Evolutionary conservation across 2,888 invertebrate species (phyloP).

Genomic region (Dryadula phaetusa): DNA sequence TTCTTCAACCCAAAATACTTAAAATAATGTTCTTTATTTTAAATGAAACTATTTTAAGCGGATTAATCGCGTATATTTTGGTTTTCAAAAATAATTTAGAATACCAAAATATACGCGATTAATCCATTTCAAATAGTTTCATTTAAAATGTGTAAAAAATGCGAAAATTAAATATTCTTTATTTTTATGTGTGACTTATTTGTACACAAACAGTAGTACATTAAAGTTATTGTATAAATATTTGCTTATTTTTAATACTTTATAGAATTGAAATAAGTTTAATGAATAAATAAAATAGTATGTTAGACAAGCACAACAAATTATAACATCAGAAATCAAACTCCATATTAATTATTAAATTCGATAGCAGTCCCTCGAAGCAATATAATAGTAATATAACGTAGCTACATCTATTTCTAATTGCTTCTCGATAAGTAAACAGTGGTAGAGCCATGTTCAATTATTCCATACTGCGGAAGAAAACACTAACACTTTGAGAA

Average conservation of each 20-base stretch:
- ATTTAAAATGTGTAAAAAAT: too few relatives aligned
- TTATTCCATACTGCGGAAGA: conserved; percentile 50
- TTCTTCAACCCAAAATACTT: too few relatives aligned
- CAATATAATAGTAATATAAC: conserved; percentile 18
- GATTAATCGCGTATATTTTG: too few relatives aligned
- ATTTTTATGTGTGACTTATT: too few relatives aligned
- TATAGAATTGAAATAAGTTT: background rate
- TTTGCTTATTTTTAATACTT: background rate
- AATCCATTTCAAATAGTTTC: too few relatives aligned
- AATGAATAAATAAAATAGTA: background rate
- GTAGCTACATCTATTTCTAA: conserved; percentile 26
- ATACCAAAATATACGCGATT: too few relatives aligned
- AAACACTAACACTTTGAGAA: conserved; percentile 51
- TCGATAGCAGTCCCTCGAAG: background rate
- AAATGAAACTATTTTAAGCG: too few relatives aligned
- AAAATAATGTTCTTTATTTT: too few relatives aligned
- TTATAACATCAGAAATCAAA: conserved; percentile 11
- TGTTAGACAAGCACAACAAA: background rate
- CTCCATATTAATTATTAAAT: conserved; percentile 4
- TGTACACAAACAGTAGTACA: too few relatives aligned
- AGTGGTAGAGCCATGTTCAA: conserved; percentile 34
- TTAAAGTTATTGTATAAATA: background rate
- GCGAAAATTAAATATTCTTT: too few relatives aligned
- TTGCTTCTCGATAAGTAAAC: conserved; percentile 29
- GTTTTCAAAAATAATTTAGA: too few relatives aligned